Evolutionary conservation across 2,113 vertebrate genomes (phyloP), one percentile per base, ranked within the genome.

Genomic region (Tragulus kanchil): DNA sequence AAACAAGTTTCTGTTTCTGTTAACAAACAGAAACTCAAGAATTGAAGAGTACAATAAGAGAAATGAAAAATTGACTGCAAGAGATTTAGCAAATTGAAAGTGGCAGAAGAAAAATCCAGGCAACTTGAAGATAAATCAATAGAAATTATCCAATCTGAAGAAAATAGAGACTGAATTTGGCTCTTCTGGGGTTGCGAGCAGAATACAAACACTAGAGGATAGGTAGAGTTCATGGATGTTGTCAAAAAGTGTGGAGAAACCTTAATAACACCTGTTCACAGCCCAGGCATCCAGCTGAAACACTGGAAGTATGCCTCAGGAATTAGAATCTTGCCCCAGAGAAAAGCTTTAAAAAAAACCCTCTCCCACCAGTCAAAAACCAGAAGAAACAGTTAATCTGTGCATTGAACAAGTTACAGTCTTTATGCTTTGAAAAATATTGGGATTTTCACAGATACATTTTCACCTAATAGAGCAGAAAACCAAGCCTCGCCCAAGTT

Each of bases 51-150:
- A 78, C 7, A 94, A 45, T 82, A 85, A 85, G 8, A 65, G 54
- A 96, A 92, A 77, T 81, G 19, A 85, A 93, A 96, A 96, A 11
- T 54, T 91, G 19, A 64, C 31, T 85, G 50, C 14, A 71, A 42
- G 10, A 28, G 13, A 26, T 89, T 85, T 21, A 61, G 54, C 21
- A 73, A 77, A 89, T 59, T 91, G 62, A 90, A 79, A 59, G 52
- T 58, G 13, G 12, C 42, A 85, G 65, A 67, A 81, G 69, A 73
- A 95, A 92, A 77, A 54, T 36, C 45, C 59, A 67, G 54, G 45
- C 48, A 84, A 85, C 48, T 87, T 84, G 52, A 82, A 95, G 50
- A 97, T 62, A 92, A 88, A 97, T 87, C 87, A 92, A 62, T 26
- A 94, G 21, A 94, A 91, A 78, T 62, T 78, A 88, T 56, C 31